Evolutionary conservation across 2,113 vertebrate species (phyloP).

Genomic region (Hymenochirus boettgeri): DNA sequence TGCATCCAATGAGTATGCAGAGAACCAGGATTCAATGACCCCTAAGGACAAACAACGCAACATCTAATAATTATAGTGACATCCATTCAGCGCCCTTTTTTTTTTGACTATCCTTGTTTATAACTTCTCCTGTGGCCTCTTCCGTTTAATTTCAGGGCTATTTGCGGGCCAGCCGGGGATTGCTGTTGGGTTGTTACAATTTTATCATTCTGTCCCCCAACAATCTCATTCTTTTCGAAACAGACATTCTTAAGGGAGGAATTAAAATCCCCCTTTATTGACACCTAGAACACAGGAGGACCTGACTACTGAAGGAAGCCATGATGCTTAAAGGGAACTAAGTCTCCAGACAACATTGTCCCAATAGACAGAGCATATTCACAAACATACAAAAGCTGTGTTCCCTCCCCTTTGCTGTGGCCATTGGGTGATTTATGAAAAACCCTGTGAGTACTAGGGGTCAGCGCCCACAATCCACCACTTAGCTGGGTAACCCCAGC

Average conservation of each 20-base stretch:
- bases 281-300: constrained; percentile 44
- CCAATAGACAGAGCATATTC: too few species aligned
- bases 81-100: constrained; percentile 66
- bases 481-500: too few species aligned
- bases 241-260: constrained; percentile 9
- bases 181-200: constrained; percentile 73
- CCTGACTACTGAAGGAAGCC: too few species aligned
- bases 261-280: constrained; percentile 33
- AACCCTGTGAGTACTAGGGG: too few species aligned
- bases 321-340: too few species aligned
- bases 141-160: constrained; percentile 73
- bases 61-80: constrained; percentile 5
- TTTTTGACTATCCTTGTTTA: constrained; percentile 68
- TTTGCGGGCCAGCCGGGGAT: constrained; percentile 73
- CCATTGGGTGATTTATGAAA: too few species aligned
- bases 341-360: too few species aligned
- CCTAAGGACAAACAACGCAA: constrained; percentile 1
- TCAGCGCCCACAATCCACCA: too few species aligned
- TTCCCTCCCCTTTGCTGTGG: too few species aligned
- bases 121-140: constrained; percentile 72
- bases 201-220: constrained; percentile 58
- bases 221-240: constrained; percentile 6
- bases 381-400: too few species aligned
- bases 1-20: constrained; percentile 13
- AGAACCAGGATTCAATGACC: neutral